Percentiles rank a stretch among this genome's conserved stretches.
Conservation (phyloP, 2,113 vertebrate species). For the Pungitius pungitius region DNA sequence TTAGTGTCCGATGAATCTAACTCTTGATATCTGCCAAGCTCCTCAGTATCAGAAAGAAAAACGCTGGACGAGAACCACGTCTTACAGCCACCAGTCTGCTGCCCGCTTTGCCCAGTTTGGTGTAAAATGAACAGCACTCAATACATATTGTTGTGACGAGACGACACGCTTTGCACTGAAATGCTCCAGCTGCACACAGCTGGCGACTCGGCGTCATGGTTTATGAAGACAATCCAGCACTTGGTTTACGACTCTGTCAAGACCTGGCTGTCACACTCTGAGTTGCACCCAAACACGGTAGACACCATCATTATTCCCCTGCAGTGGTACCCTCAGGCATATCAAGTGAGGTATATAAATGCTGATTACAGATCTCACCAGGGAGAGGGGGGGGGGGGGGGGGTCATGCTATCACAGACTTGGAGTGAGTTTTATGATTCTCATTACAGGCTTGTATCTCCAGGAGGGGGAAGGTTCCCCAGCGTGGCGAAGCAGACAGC, state of each 20-base stretch:
- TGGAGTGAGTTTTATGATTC: slow-evolving; percentile 64
- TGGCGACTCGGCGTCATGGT: slow-evolving; percentile 24
- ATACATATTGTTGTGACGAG: neutral
- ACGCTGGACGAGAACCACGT: neutral
- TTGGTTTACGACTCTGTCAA: slow-evolving; percentile 37
- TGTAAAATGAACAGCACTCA: neutral
- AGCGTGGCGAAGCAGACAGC: slow-evolving; percentile 66
- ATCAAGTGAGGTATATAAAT: slow-evolving; percentile 69
- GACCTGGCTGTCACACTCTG: slow-evolving; percentile 23
- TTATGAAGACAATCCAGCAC: slow-evolving; percentile 4
- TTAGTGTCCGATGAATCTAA: neutral
- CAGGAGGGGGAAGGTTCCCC: slow-evolving; percentile 64
- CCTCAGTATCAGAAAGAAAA: neutral
- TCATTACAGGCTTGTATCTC: slow-evolving; percentile 60
- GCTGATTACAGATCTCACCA: slow-evolving; percentile 76
- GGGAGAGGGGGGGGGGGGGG: too few species aligned
- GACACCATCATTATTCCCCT: slow-evolving; percentile 80
- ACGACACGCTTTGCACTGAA: slow-evolving; percentile 10
- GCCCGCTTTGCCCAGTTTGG: neutral
- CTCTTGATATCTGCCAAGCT: neutral
- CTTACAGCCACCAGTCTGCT: neutral
- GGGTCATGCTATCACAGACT: slow-evolving; percentile 56
- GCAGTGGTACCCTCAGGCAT: slow-evolving; percentile 31
- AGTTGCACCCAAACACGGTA: slow-evolving; percentile 28
- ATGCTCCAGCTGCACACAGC: neutral